Percentiles rank a stretch among this genome's conserved stretches.
Conservation (phyloP, 2,888 invertebrate species). For the Amphipoea lucens region DNA sequence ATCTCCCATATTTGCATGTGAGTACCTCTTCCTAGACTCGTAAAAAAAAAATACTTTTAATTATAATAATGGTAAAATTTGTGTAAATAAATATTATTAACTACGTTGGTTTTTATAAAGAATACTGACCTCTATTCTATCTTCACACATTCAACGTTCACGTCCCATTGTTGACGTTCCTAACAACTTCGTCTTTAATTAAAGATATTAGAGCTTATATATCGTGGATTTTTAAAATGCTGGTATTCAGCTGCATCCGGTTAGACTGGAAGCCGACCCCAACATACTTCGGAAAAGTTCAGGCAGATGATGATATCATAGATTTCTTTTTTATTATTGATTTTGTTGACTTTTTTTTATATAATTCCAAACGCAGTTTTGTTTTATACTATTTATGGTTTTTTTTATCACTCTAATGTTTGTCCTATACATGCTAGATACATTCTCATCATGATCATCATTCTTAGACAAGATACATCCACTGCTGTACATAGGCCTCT, state of each 20-base stretch:
- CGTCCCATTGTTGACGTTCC: not conserved
- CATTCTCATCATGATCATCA: not conserved
- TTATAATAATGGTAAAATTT: not conserved
- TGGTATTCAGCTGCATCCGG: too few relatives aligned
- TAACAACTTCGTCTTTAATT: not conserved
- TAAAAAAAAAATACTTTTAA: not conserved
- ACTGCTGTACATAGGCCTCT: not conserved
- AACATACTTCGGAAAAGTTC: too few relatives aligned
- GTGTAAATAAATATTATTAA: not conserved
- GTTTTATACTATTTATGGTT: not conserved
- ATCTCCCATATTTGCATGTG: slow-evolving; percentile 99
- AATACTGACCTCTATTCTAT: not conserved
- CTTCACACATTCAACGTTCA: not conserved
- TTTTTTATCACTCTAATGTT: not conserved
- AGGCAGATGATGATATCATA: not conserved
- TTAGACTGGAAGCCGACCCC: too few relatives aligned
- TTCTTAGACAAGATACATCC: not conserved
- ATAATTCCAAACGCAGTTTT: not conserved
- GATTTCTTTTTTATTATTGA: not conserved
- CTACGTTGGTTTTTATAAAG: not conserved
- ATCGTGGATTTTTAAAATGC: not conserved
- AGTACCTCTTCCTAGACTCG: slow-evolving; percentile 81
- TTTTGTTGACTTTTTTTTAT: not conserved
- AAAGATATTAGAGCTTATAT: not conserved
- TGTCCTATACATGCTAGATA: not conserved